Evolutionary conservation across 1,140 invertebrate genomes (phyloP), one percentile per base, ranked within the genome.

Genomic region (Eueides isabella): DNA sequence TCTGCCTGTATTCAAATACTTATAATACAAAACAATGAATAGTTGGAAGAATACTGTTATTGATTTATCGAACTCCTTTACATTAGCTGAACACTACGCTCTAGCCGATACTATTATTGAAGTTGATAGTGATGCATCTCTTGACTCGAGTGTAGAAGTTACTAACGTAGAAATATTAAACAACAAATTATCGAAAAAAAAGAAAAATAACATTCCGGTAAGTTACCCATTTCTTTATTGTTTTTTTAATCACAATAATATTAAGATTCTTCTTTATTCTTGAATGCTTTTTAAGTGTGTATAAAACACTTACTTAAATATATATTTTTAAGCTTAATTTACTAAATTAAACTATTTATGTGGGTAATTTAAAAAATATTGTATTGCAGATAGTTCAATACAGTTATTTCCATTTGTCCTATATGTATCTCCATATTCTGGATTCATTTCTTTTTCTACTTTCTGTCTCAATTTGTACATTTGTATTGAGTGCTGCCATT

Each of bases 51-150:
- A 38, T 63, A 29, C 30, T 61, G 29, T 76, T 23, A 64, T 76
- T 64, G 62, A 76, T 74, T 35, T 76, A 30, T 72, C 75, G 16
- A 30, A 23, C 38, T 68, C 75, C 41, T 67, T 72, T 38, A 67
- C 61, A 19, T 55, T 62, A 48, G 73, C 44, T 28, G 33, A 61
- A 65, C 67, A 75, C 14, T 66, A 35, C n/a, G 14, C 28, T 26
- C 38, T 72, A 61, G 30, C 64, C 6, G 29, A 76, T 30, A 19
- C 48, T 35, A 33, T 76, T 12, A 76, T 76, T 30, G 66, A 65
- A 41, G 19, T 76, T 16, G 67, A 62, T 30, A 74, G 28, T 71
- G 72, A 73, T 65, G 66, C 67, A 38, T 76, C 48, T n/a, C 44
- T 70, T 55, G 29, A 63, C 44, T 69, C 62, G 30, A 35, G 9